Evolutionary conservation across 2,113 vertebrate species (phyloP), one percentile per base, ranked within the genome.

Genomic region (Phalacrocorax brasilianus): DNA sequence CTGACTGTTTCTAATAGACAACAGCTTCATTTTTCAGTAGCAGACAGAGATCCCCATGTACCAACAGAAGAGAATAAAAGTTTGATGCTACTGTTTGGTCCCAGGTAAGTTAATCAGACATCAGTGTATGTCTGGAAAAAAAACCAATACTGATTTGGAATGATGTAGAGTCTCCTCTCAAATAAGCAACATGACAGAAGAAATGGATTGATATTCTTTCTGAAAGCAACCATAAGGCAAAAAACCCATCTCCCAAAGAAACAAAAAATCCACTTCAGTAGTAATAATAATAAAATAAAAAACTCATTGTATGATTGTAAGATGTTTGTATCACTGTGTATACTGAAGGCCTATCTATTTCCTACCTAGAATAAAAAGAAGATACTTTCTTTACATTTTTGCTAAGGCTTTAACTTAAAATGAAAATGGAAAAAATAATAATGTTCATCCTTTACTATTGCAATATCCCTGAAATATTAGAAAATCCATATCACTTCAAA

Each of bases 111-210:
- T 53, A 66, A 87, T 44, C 40, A n/a, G 17, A 47, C 30, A n/a
- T 21, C 1, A 0, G 3, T 11, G 2, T 40, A 21, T 26, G 4
- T 53, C 23, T 13, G n/a, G 35, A 85, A 5, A 78, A 38, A 38
- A 38, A 38, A 38, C 9, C 38, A 38, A 38, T 17, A 45, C 30
- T 71, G 44, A 44, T 80, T 56, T 72, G 21, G 27, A 50, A 11
- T 19, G 17, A 89, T 52, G 84, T 81, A 68, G 8, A 63, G 30
- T 74, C 12, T 61, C 33, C 30, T 85, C 59, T 70, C 33, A 77
- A 50, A 65, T 61, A 73, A 74, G 33, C 14, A 40, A 19, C 23
- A 38, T 55, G 53, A 68, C 22, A 70, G 18, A n/a, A 1, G 32
- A 47, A 85, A 79, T 18, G 5, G 11, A 22, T 45, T 59, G 2